phyloP scores from a whole-genome alignment of 2,888 invertebrate genomes.

The Micropterix aruncella region DNA sequence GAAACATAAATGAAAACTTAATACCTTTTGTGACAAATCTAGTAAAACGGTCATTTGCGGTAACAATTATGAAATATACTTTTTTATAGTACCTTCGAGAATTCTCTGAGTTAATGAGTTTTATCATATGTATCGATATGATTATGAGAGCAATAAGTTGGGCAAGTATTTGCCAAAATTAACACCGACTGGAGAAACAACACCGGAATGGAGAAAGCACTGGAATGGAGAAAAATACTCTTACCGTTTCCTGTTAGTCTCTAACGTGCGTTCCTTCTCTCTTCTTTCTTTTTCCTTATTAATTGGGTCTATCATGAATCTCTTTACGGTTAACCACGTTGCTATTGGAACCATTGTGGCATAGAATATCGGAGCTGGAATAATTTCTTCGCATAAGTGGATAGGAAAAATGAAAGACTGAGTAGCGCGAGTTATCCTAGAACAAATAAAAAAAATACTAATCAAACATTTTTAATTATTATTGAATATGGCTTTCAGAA shows the following conservation, averaged over 20 bases:
- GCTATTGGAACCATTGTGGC: slow-evolving; percentile 81
- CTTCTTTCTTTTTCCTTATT: slow-evolving; percentile 61
- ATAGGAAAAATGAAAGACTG: slow-evolving; percentile 85
- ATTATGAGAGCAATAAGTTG: too few species aligned
- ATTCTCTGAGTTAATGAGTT: too few species aligned
- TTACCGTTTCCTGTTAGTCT: slow-evolving; percentile 60
- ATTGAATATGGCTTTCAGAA: too few species aligned
- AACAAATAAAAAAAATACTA: slow-evolving; percentile 10
- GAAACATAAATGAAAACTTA: background rate
- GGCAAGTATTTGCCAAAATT: too few species aligned
- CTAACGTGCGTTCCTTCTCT: slow-evolving; percentile 69
- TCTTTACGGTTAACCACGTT: slow-evolving; percentile 69
- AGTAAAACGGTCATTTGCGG: slow-evolving; percentile 1
- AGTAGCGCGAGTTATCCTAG: slow-evolving; percentile 69
- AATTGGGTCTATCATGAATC: slow-evolving; percentile 74
- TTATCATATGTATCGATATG: too few species aligned
- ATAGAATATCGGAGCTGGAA: slow-evolving; percentile 85
- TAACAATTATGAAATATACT: too few species aligned
- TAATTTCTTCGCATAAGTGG: slow-evolving; percentile 77
- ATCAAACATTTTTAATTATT: too few species aligned
- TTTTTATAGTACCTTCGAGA: too few species aligned
- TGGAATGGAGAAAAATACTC: slow-evolving; percentile 1
- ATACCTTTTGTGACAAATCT: background rate
- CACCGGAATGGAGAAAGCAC: too few species aligned
- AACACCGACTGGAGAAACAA: too few species aligned